Percentiles rank a stretch among this genome's conserved stretches.
phyloP scores from a whole-genome alignment of 1,140 invertebrate genomes.

The Bombus difficillimus region DNA sequence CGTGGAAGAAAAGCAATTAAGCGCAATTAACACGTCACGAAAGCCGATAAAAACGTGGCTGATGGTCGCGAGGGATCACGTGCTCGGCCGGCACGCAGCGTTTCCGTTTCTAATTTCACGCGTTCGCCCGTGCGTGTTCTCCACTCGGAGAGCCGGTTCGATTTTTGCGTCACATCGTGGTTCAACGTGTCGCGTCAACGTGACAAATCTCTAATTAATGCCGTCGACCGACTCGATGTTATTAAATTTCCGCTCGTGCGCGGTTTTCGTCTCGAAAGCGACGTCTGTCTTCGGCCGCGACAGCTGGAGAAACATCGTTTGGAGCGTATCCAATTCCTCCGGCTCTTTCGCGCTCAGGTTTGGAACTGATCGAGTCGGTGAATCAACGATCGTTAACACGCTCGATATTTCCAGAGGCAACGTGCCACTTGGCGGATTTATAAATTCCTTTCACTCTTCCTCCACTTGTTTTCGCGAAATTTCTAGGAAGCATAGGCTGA shows the following conservation, averaged over 20 bases:
- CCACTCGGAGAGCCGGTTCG: background rate
- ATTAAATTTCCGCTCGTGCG: constrained; percentile 33
- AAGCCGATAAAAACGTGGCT: background rate
- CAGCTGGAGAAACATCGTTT: background rate
- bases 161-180: background rate
- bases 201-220: constrained; percentile 36
- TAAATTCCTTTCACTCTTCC: background rate
- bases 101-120: constrained; percentile 47
- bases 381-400: background rate
- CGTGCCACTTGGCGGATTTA: no score
- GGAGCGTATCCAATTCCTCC: constrained; percentile 14
- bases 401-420: background rate
- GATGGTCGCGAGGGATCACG: background rate
- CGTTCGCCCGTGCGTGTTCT: constrained; percentile 13
- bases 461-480: background rate
- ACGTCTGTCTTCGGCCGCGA: background rate
- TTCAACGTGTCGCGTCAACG: background rate
- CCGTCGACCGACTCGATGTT: constrained; percentile 6
- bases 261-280: background rate
- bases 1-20: constrained; percentile 9
- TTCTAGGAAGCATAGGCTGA: background rate
- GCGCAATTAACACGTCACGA: constrained; percentile 6
- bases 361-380: background rate
- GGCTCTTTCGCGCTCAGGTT: background rate
- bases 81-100: constrained; percentile 7